Evolutionary conservation across 2,888 invertebrate species (phyloP), one percentile per base, ranked within the genome.

Genomic region (Drosophila multiciliata): DNA sequence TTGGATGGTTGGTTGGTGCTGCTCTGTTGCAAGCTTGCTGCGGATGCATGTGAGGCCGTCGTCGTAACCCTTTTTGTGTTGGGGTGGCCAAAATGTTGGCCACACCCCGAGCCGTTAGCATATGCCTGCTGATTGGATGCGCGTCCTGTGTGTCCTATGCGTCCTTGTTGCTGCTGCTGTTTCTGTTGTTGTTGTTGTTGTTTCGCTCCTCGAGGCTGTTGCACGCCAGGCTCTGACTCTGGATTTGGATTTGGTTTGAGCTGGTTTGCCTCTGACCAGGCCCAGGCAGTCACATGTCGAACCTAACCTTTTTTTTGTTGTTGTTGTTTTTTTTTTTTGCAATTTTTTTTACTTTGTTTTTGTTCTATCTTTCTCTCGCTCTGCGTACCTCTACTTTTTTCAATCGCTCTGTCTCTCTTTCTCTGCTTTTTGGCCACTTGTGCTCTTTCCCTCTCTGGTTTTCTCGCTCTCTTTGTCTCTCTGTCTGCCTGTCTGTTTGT

Each of bases 81-180:
- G 63, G 72, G 76, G 76, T 77, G 71, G 49, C 71, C 74, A 68
- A 78, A 78, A 75, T 61, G 59, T 78, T 80, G 82, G 83, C 86
- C 83, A 83, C 83, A 70, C 83, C 86, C 86, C 73, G 66, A 59
- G 60, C 70, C 78, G 74, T 75, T 81, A 50, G 85, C 83, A 68
- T 82, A 80, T 67, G 85, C 80, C 83, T 83, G 79, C 86, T 83
- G 83, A 83, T 83, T 83, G 83, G 83, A 75, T 77, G 78, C 86
- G 71, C 78, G 73, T 71, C 73, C 54, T 58, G 62, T 62, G 38
- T 63, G 50, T 73, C 55, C 62, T n/a, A 15, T 73, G 69, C 63
- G 69, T 55, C 63, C 60, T 45, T 55, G 52, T 54, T 64, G 38
- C n/a, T 48, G 49, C n/a, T 49, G 49, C 23, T 72, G 54, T 32